These are phyloP conservation scores for Crocuta crocuta DNA, from an alignment of 2,113 vertebrate genomes.

Conservation along the genomic window DNA sequence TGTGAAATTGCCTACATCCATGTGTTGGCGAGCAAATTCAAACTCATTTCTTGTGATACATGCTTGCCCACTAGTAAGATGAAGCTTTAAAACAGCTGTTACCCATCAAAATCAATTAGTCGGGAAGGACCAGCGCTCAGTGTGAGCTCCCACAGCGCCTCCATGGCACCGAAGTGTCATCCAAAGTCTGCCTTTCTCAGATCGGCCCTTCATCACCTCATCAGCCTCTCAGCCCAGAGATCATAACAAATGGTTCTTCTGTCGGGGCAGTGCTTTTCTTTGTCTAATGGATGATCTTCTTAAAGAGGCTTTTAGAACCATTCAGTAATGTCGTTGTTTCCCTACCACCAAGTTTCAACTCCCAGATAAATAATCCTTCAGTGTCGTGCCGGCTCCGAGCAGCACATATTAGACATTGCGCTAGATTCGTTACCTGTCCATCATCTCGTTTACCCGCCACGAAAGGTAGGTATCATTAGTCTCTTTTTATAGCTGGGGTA, in stretches of 20 bases:
- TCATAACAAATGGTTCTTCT: not conserved
- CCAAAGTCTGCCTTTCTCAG: not conserved
- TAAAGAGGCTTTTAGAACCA: not conserved
- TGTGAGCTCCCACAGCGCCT: not conserved
- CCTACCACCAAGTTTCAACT: constrained; percentile 18
- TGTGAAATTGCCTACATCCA: not conserved
- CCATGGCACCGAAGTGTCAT: not conserved
- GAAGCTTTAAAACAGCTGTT: constrained; percentile 44
- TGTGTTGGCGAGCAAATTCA: constrained; percentile 5
- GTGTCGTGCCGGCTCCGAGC: not conserved
- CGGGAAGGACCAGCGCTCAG: not conserved
- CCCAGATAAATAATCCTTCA: not conserved
- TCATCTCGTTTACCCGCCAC: not conserved
- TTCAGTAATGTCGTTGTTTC: not conserved
- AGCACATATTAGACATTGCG: too few species aligned
- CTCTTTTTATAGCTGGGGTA: not conserved
- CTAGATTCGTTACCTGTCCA: not conserved
- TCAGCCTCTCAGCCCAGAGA: not conserved
- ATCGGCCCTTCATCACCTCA: not conserved
- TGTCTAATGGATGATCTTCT: not conserved
- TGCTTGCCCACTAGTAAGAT: constrained; percentile 31
- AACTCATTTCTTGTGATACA: constrained; percentile 30
- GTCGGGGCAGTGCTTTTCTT: not conserved
- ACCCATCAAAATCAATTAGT: constrained; percentile 48
- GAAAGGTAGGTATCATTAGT: not conserved